Conservation (phyloP, 2,888 invertebrate species). For the Scaptomyza flava region DNA sequence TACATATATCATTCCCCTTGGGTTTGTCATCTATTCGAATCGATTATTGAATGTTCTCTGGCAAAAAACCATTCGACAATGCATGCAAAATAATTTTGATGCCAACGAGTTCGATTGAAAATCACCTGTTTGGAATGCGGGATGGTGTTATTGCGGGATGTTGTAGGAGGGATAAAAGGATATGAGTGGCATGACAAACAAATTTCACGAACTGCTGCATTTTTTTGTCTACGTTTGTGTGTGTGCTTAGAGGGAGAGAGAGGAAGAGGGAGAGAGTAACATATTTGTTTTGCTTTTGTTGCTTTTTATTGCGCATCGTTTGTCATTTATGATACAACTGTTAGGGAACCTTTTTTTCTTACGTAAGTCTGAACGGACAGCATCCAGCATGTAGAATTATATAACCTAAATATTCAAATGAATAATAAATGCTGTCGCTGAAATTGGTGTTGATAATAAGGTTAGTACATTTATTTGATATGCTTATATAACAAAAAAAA, state of each 20-base stretch:
- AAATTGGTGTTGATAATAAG: not conserved
- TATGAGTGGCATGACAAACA: constrained; percentile 14
- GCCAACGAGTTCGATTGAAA: constrained; percentile 21
- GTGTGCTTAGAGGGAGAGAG: too few species aligned
- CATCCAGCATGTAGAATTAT: not conserved
- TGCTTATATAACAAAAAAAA: too few species aligned
- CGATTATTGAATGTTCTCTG: constrained; percentile 45
- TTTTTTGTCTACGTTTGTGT: not conserved
- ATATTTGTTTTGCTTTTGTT: constrained; percentile 5
- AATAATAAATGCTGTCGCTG: not conserved
- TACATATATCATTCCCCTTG: not conserved
- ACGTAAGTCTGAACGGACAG: not conserved
- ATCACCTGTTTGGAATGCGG: constrained; percentile 28
- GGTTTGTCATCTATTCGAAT: constrained; percentile 17
- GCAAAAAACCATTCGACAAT: constrained; percentile 12
- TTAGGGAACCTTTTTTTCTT: not conserved
- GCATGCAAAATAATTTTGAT: constrained; percentile 40
- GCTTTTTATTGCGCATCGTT: constrained; percentile 18
- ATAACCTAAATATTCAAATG: constrained; percentile 2
- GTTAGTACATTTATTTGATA: too few species aligned
- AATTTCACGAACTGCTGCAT: constrained; percentile 32
- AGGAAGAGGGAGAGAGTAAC: not conserved
- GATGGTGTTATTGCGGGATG: not conserved
- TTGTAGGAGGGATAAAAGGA: too few species aligned
- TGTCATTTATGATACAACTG: constrained; percentile 17